phyloP scores from a whole-genome alignment of 2,113 vertebrate genomes.

The Chionodraco myersi region DNA sequence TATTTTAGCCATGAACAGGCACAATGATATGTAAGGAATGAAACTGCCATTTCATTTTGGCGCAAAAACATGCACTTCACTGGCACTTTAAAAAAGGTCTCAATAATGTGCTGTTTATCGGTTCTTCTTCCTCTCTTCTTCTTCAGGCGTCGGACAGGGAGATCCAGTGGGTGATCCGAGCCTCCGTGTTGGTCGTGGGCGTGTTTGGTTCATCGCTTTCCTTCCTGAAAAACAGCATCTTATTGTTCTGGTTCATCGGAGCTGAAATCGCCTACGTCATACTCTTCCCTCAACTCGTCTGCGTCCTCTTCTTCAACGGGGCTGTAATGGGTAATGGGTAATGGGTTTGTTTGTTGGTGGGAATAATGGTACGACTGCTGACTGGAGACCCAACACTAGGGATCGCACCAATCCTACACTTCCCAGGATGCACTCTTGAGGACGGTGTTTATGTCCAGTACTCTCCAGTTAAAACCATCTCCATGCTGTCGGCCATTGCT shows the following conservation, averaged over 20 bases:
- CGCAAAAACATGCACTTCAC: no score
- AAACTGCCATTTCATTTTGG: no score
- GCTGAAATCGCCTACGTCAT: slow-evolving; percentile 85
- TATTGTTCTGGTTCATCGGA: slow-evolving; percentile 85
- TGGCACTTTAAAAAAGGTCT: no score
- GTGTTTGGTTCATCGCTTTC: slow-evolving; percentile 78
- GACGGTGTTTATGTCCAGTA: background rate
- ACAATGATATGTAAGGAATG: no score
- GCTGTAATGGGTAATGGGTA: slow-evolving; percentile 81
- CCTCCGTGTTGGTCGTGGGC: slow-evolving; percentile 81
- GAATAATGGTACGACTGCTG: slow-evolving; percentile 81
- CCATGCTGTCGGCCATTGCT: background rate
- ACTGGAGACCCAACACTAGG: background rate
- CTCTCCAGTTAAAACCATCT: slow-evolving; percentile 2
- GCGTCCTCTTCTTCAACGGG: slow-evolving; percentile 78
- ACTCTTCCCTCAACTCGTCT: slow-evolving; percentile 86
- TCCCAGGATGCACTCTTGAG: background rate
- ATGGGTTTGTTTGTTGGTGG: slow-evolving; percentile 76
- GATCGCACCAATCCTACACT: background rate
- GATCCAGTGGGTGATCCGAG: slow-evolving; percentile 84
- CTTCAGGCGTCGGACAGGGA: slow-evolving; percentile 48
- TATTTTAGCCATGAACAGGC: no score
- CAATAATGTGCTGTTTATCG: no score
- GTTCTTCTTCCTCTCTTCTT: no score
- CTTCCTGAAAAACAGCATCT: slow-evolving; percentile 81